A percentile compares a stretch with the other conserved stretches of the same genome.
These are phyloP conservation scores for Dallia pectoralis DNA, from an alignment of 2,797 vertebrate species.

Conservation along the genomic window DNA sequence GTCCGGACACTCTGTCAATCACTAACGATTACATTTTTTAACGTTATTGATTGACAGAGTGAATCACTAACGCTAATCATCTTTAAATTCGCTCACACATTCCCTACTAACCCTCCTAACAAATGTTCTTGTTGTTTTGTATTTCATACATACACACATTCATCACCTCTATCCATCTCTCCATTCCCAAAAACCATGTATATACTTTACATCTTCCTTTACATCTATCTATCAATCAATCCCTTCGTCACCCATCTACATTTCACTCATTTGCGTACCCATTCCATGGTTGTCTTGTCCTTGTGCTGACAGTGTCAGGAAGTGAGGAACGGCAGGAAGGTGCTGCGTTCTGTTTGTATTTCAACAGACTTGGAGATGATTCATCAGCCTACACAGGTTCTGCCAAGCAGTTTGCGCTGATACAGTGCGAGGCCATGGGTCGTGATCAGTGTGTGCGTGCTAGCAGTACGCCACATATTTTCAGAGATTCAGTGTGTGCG, in stretches of 20 bases:
- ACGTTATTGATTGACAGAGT: no score
- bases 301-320: conserved; percentile 52
- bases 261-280: conserved; percentile 19
- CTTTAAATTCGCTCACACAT: conserved; percentile 22
- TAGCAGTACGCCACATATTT: neutral
- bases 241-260: conserved; percentile 1
- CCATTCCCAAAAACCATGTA: neutral
- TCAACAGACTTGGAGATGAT: conserved; percentile 68
- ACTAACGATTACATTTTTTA: no score
- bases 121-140: no score
- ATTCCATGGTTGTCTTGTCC: conserved; percentile 66
- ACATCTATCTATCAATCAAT: neutral
- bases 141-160: conserved; percentile 19
- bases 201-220: neutral
- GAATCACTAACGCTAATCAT: no score
- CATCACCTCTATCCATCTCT: conserved; percentile 8
- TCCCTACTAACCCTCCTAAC: conserved; percentile 30
- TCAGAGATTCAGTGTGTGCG: no score
- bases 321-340: neutral
- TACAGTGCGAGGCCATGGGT: conserved; percentile 65
- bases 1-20: no score
- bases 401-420: conserved; percentile 57
- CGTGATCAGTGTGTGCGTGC: conserved; percentile 44
- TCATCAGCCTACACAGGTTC: conserved; percentile 67
- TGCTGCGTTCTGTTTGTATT: conserved; percentile 41